A percentile compares a stretch with the other conserved stretches of the same genome.
Conservation (phyloP, 2,888 invertebrate genomes). For the Anarsia innoxiella region DNA sequence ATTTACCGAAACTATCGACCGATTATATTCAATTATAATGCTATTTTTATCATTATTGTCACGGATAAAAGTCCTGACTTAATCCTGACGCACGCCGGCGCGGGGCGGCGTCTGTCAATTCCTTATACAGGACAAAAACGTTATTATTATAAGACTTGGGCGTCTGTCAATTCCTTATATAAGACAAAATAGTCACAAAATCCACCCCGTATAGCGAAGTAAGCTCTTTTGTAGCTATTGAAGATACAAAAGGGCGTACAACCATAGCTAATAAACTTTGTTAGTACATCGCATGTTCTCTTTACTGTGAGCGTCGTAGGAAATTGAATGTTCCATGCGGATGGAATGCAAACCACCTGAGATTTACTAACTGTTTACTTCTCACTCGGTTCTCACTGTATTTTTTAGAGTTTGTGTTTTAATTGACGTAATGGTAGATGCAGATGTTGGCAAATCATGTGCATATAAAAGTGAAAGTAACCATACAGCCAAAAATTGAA, state of each 20-base stretch:
- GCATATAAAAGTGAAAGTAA: neutral
- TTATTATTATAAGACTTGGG: no score
- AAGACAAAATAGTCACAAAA: no score
- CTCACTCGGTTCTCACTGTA: neutral
- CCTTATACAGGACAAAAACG: no score
- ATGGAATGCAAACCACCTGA: conserved; percentile 43
- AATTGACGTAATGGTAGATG: neutral
- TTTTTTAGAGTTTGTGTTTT: neutral
- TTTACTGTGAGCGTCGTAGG: conserved; percentile 41
- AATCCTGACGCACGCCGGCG: no score
- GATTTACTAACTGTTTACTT: conserved; percentile 11
- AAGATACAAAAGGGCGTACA: conserved; percentile 24
- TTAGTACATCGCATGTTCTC: conserved; percentile 29
- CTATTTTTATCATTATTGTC: no score
- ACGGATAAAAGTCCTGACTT: no score
- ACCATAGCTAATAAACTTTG: conserved; percentile 44
- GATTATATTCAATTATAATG: no score
- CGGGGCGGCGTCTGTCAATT: no score
- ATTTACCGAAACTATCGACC: no score
- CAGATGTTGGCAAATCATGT: neutral
- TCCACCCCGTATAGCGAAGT: no score
- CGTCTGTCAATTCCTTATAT: no score
- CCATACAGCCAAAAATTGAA: neutral
- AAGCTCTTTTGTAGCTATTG: no score
- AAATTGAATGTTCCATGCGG: conserved; percentile 54